Base-by-base conservation (phyloP, 2,797 vertebrate genomes). In the Clamator glandarius region DNA sequence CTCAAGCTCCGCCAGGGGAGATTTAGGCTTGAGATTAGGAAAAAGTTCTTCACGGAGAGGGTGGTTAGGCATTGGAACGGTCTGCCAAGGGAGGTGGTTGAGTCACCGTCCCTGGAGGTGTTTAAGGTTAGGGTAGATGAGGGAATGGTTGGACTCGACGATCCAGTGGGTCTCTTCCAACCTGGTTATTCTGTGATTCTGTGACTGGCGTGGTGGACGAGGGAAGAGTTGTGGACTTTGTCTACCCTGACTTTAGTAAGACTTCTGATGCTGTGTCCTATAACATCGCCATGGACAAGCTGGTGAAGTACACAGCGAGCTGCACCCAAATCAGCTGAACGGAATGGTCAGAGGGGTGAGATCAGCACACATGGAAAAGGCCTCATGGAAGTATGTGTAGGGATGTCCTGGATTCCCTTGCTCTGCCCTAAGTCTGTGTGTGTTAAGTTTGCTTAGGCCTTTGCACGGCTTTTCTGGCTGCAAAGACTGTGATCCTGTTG, bases 241-340 rank as follows among this genome's bases (percentile, higher is more conserved):
- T 2, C 55, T 41, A 13, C 36, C 58, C 76, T 0, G 0, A 26
- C 50, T 77, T 61, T 1, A 50, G 33, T 25, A 39, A 70, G 36
- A 36, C 46, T 64, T 64, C 62, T 59, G 46, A 46, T 8, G 18
- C 23, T 4, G 33, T 35, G 31, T 41, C 23, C 59, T 55, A 4
- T 35, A 44, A 39, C 70, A 21, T 1, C 16, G 33, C 18, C 44
- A 20, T 1, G 28, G 67, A 31, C 24, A n/a, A 64, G 28, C n/a
- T 41, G 68, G 52, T 18, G 39, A 42, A 68, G 54, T 14, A 33
- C 17, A 28, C 36, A 20, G 33, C 11, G 64, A 86, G 15, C 6
- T 16, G 15, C 29, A 44, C 51, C 67, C 42, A 25, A 68, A 28
- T 12, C 8, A 62, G 36, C 19, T 48, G 36, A 80, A 66, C 0